Evolutionary conservation across 2,797 vertebrate genomes (phyloP), one percentile per base, ranked within the genome.

Genomic region (Lates japonicus): DNA sequence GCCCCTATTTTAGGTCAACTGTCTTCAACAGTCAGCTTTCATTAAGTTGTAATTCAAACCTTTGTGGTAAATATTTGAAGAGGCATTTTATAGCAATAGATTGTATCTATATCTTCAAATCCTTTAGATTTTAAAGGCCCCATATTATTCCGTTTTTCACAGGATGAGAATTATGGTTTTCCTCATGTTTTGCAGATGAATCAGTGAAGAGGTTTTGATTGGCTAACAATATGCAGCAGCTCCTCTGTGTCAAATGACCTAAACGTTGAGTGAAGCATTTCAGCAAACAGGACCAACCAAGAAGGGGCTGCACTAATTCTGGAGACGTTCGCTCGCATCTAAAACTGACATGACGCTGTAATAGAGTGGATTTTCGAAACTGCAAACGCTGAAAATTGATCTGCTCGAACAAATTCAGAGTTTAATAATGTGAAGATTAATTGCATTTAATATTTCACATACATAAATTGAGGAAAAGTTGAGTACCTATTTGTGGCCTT

Each of bases 401-500:
- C 35, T 39, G 7, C 42, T 68, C 35, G 19, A 64, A 71, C 39
- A 52, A 41, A 76, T 58, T 48, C 10, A 68, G 17, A 70, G 59
- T 68, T 78, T 29, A 78, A 60, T 31, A 14, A 44, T 39, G 17
- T 49, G 25, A 46, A 57, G 41, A 69, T 74, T 39, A 58, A 78
- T 71, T 63, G 1, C 14, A 13, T 71, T 76, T 64, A 60, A 73
- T 75, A 55, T 64, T 80, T 57, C n/a, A 55, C 51, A 33, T 44
- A n/a, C 10, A 44, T 46, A 42, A 44, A 81, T 42, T 52, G 51
- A 58, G 46, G n/a, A 58, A 64, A 44, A 60, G 64, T 46, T 74
- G 4, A 82, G 57, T 5, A 39, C 48, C 39, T 66, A 48, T 86
- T 49, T 71, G 57, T 54, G 63, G 14, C 46, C 65, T 35, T 83